These are phyloP conservation scores for Mesembrinibis cayennensis DNA, from an alignment of 2,113 vertebrate species.

Conservation along the genomic window DNA sequence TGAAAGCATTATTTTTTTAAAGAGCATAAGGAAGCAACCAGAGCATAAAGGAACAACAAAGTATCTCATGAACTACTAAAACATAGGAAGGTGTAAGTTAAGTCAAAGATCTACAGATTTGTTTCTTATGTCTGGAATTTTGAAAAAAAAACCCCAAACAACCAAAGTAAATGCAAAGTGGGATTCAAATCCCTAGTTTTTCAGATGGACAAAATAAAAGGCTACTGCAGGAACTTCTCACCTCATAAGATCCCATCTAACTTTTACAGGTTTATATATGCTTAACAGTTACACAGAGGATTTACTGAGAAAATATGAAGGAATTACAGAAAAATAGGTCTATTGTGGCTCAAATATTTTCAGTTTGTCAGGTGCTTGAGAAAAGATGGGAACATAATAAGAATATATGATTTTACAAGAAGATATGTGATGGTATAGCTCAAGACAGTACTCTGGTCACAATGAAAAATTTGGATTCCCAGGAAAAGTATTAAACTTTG, in stretches of 20 bases:
- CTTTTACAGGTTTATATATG: background rate
- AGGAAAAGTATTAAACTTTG: background rate
- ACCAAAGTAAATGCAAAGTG: background rate
- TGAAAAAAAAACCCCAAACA: background rate
- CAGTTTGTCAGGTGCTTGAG: background rate
- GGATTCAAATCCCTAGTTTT: background rate
- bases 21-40: background rate
- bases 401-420: background rate
- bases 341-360: background rate
- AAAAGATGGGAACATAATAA: background rate
- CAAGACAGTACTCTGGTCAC: background rate
- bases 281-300: background rate
- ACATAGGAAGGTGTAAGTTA: background rate
- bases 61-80: background rate
- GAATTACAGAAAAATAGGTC: background rate
- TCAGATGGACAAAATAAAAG: background rate
- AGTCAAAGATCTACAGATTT: background rate
- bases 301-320: background rate
- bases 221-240: background rate
- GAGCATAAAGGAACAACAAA: background rate
- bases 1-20: background rate
- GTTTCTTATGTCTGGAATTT: background rate
- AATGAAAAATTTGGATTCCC: background rate
- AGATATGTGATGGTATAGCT: background rate
- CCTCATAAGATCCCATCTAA: background rate